A percentile compares a stretch with the other conserved stretches of the same genome.
Evolutionary conservation across 37 sponge, comb jelly and placozoan genomes (phyloP).

Genomic region (Chondrosia reniformis): DNA sequence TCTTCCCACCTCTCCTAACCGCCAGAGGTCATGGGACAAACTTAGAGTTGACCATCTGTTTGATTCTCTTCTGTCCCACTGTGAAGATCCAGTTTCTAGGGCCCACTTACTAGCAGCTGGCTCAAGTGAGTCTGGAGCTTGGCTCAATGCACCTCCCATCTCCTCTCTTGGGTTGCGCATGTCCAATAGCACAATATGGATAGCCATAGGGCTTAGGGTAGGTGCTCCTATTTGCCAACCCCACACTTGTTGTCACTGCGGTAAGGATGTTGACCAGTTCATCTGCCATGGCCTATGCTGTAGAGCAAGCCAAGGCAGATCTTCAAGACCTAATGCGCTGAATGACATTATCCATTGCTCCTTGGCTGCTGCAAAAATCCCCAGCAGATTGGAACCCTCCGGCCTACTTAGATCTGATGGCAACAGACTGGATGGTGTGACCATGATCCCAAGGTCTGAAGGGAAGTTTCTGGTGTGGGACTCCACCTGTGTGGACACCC

Average conservation of each 20-base stretch:
- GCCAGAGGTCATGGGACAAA: slow-evolving; percentile 36
- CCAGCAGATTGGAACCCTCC: slow-evolving; percentile 24
- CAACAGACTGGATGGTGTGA: slow-evolving; percentile 31
- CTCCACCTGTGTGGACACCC: slow-evolving; percentile 23
- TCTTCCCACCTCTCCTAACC: not conserved
- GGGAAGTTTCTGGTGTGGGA: slow-evolving; percentile 21
- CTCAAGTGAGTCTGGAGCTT: slow-evolving; percentile 23
- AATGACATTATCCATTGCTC: slow-evolving; percentile 34
- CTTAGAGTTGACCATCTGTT: not conserved
- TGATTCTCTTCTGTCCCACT: slow-evolving; percentile 1
- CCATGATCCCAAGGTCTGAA: slow-evolving; percentile 32
- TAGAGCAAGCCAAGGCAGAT: slow-evolving; percentile 19
- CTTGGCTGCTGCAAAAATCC: slow-evolving; percentile 30
- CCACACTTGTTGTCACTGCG: slow-evolving; percentile 36
- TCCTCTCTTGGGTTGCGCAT: slow-evolving; percentile 24
- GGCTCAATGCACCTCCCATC: slow-evolving; percentile 29
- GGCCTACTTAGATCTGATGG: slow-evolving; percentile 27
- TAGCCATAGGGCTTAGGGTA: slow-evolving; percentile 40
- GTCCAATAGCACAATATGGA: slow-evolving; percentile 18
- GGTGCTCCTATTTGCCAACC: slow-evolving; percentile 36
- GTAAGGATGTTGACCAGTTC: slow-evolving; percentile 22
- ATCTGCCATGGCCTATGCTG: slow-evolving; percentile 26
- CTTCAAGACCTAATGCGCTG: slow-evolving; percentile 9
- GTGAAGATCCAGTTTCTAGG: not conserved
- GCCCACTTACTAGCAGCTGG: slow-evolving; percentile 23